phyloP scores from a whole-genome alignment of 2,797 vertebrate genomes.

The Cyclura pinguis region DNA sequence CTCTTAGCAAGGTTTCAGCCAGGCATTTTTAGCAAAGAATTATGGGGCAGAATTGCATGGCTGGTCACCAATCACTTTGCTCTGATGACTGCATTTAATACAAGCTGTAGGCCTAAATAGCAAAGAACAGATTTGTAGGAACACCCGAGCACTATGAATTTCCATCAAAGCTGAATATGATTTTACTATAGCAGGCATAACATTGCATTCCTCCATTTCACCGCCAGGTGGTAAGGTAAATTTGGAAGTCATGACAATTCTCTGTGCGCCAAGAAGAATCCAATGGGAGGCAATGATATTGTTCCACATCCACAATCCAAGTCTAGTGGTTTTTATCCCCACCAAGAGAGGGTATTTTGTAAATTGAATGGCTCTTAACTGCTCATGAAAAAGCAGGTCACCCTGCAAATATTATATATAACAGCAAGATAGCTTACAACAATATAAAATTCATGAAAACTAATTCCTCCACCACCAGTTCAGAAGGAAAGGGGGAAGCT shows the following conservation, averaged over 20 bases:
- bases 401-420: neutral
- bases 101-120: neutral
- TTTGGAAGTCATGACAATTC: too few relatives aligned
- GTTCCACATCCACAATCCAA: neutral
- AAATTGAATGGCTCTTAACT: neutral
- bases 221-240: neutral
- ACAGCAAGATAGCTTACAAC: neutral
- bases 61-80: neutral
- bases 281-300: neutral
- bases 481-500: too few relatives aligned
- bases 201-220: neutral
- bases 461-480: too few relatives aligned
- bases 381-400: neutral
- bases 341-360: neutral
- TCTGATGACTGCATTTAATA: neutral
- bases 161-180: neutral
- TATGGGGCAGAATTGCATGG: neutral
- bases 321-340: neutral
- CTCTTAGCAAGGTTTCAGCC: constrained; percentile 12
- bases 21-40: constrained; percentile 19
- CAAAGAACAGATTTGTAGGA: neutral
- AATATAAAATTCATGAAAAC: neutral
- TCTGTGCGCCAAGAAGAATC: neutral
- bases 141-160: neutral
- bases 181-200: neutral